phyloP scores from a whole-genome alignment of 53 echinoderm and acorn worm genomes.

The Echinarachnius parma region DNA sequence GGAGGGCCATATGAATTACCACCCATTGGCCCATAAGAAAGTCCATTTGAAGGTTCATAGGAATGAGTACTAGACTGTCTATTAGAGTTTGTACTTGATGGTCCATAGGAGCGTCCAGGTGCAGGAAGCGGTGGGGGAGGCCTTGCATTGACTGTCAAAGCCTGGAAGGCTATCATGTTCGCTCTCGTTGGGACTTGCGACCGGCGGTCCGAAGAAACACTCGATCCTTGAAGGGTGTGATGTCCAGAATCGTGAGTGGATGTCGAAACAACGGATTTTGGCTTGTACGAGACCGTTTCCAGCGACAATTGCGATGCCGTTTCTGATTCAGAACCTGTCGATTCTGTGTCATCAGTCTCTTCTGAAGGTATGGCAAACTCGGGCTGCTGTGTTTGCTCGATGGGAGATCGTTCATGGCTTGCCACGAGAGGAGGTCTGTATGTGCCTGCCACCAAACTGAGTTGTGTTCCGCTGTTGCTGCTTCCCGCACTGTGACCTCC shows the following conservation, averaged over 20 bases:
- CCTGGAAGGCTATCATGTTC: constrained; percentile 33
- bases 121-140: constrained; percentile 31
- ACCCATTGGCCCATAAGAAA: too few relatives aligned
- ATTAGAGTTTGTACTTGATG: too few relatives aligned
- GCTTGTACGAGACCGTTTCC: constrained; percentile 22
- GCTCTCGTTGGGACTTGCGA: constrained; percentile 16
- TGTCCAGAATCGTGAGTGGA: constrained; percentile 38
- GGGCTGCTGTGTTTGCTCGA: not conserved
- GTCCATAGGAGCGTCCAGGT: constrained; percentile 8
- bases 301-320: constrained; percentile 33
- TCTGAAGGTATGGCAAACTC: constrained; percentile 26
- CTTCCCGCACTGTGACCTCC: constrained; percentile 6
- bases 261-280: constrained; percentile 19
- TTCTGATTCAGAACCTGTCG: constrained; percentile 28
- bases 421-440: constrained; percentile 56
- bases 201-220: constrained; percentile 34
- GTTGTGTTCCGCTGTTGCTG: constrained; percentile 11
- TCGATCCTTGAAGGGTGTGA: constrained; percentile 35
- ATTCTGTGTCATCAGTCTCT: constrained; percentile 42
- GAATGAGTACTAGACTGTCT: too few relatives aligned
- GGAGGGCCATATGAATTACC: too few relatives aligned
- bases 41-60: too few relatives aligned
- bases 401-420: constrained; percentile 51
- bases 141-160: constrained; percentile 24
- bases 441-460: constrained; percentile 43